Base-by-base conservation (phyloP, 1,140 invertebrate species). In the Ephestia elutella region DNA sequence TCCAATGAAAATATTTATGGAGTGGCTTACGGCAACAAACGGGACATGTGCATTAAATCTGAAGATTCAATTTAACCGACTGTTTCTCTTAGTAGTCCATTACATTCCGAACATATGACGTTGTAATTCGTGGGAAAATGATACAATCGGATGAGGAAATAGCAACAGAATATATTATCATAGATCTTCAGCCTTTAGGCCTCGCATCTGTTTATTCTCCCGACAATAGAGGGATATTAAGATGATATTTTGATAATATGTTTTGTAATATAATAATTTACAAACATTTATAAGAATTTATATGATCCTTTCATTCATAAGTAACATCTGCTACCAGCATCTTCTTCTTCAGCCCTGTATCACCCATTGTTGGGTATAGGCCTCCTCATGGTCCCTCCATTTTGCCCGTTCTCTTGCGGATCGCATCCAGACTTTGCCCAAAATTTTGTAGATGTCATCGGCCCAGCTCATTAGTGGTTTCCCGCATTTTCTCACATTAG, bases 101-200 rank as follows among this genome's bases (percentile, higher is more conserved):
- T 60, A 70, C 60, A 62, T 66, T 62, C 57, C 50, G 57, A 63
- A 63, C 70, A 73, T 56, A 73, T 78, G 80, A 81, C 70, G 73
- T 66, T 54, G 30, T 59, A 66, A 74, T 63, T 68, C 75, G 77
- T 80, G 78, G 77, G 80, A 82, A 78, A 80, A 56, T 63, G 35
- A 69, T 73, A 65, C 57, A 77, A 75, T 73, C 56, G 28, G 15
- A 65, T 51, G 18, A 66, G 65, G 65, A 65, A 64, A 53, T 25
- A 25, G 50, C 50, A 53, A 21, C 10, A 53, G 20, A 53, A 2
- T 25, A 53, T 53, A 13, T 53, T 53, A 53, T 53, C 50, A 17
- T 11, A 15, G 50, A 53, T 53, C 50, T 53, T 25, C 19, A n/a
- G 10, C 38, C 38, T 44, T 38, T 15, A 15, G 38, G 38, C 10